Base-by-base conservation (phyloP, 2,113 vertebrate genomes). In the Taurulus bubalis region DNA sequence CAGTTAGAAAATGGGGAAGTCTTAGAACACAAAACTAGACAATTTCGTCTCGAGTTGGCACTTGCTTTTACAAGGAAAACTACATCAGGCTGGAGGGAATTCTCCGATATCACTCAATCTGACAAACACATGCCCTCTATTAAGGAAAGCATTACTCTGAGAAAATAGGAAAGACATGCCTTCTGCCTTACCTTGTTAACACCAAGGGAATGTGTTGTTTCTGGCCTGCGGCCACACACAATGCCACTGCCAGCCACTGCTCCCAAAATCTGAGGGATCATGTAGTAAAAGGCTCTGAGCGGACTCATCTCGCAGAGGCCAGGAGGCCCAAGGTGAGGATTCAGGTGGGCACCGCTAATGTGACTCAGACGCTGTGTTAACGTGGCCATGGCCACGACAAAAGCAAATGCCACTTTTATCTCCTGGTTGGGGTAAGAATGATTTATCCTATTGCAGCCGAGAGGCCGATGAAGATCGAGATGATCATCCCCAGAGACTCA, bases 391-490 rank as follows among this genome's bases (percentile, higher is more conserved):
- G 95, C 94, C 69, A 97, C 51, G 26, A 96, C 96, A 4, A 97
- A 98, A n/a, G 95, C 95, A 91, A 98, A 91, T 0, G 95, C 96
- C 65, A 97, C 95, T 83, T 97, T 97, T 76, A 98, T 94, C 0
- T 98, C 97, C 84, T 96, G 95, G 38, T 92, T 68, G 0, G 60
- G 91, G 0, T 75, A 93, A 0, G 0, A 93, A 90, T 91, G 93
- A 94, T n/a, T 76, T 85, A 71, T 16, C 96, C 96, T 80, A 96
- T 85, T 30, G 93, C 95, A 0, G 95, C 92, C 1, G 95, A 95
- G 0, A 97, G 95, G 87, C 96, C n/a, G n/a, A n/a, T n/a, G n/a
- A n/a, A n/a, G n/a, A n/a, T n/a, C n/a, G n/a, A n/a, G n/a, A n/a
- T 95, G 65, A 59, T 95, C 94, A 96, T 96, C 73, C 95, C 96